Base-by-base conservation (phyloP, 1,140 invertebrate species). In the Atopsyche davidsoni region DNA sequence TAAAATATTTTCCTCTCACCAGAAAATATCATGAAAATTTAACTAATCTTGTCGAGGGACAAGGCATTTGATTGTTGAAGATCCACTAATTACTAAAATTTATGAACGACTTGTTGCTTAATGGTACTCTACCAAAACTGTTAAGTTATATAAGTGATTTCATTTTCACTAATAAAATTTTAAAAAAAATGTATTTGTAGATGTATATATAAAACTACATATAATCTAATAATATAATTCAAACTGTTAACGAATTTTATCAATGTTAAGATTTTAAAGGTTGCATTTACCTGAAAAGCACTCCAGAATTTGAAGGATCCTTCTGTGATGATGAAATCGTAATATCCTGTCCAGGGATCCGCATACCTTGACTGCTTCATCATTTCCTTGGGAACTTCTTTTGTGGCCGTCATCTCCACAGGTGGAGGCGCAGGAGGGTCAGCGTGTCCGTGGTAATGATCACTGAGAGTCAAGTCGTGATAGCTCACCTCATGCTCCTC, bases 301-400 rank as follows among this genome's bases (percentile, higher is more conserved):
- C 86, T 85, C 87, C 87, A 90, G 61, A 90, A 89, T 63, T 89
- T 90, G 66, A 87, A 90, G 13, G 85, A 88, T 0, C 85, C 85
- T 62, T 89, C 87, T 53, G 86, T 89, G 55, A 90, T 87, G 32
- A 89, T 75, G 63, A 88, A 89, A 65, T 89, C 86, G 60, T 89
- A 88, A 63, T 89, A 89, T 0, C 82, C 81, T 10, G 75, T 77
- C 76, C 83, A 85, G 9, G 83, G 81, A 62, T 87, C 84, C 2
- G 69, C 66, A 61, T 74, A 74, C 16, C 72, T 24, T 59, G 31
- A 66, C 62, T 55, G 69, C 65, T 47, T 70, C 66, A 46, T 23
- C 65, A 67, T 65, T 10, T 66, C 66, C 39, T 64, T 67, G 2
- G 63, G 55, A 11, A 22, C 41, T 13, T 38, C 24, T 21, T 24